These are phyloP conservation scores for Megalops atlanticus DNA, from an alignment of 2,113 vertebrate genomes.

Conservation along the genomic window DNA sequence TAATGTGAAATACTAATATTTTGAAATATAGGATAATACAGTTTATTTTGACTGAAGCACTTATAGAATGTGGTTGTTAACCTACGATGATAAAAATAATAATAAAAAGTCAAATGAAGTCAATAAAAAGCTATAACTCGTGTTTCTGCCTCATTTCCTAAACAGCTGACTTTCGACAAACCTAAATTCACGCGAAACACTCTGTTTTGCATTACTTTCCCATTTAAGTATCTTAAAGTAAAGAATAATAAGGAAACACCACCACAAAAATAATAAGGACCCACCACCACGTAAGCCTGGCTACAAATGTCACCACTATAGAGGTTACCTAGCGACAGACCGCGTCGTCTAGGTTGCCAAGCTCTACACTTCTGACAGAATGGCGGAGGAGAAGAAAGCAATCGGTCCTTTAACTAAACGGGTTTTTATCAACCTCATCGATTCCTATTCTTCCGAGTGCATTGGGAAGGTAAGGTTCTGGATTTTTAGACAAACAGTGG, in stretches of 20 bases:
- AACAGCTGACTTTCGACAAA: no score
- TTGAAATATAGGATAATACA: neutral
- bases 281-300: no score
- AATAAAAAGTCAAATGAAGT: neutral
- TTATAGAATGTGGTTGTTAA: neutral
- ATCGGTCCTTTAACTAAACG: conserved; percentile 36
- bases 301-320: no score
- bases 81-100: no score
- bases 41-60: neutral
- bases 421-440: conserved; percentile 82
- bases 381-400: conserved; percentile 45
- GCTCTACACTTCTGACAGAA: conserved; percentile 36
- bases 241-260: no score
- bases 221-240: no score
- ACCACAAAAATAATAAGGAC: no score
- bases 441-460: conserved; percentile 71
- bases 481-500: neutral
- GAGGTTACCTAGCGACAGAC: no score
- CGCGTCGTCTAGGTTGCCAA: conserved; percentile 27
- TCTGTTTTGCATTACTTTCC: no score
- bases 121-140: neutral
- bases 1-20: neutral
- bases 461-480: conserved; percentile 76
- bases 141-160: neutral
- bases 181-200: no score